Evolutionary conservation across 2,888 invertebrate species (phyloP), one percentile per base, ranked within the genome.

Genomic region (Pristionchus fissidentatus): DNA sequence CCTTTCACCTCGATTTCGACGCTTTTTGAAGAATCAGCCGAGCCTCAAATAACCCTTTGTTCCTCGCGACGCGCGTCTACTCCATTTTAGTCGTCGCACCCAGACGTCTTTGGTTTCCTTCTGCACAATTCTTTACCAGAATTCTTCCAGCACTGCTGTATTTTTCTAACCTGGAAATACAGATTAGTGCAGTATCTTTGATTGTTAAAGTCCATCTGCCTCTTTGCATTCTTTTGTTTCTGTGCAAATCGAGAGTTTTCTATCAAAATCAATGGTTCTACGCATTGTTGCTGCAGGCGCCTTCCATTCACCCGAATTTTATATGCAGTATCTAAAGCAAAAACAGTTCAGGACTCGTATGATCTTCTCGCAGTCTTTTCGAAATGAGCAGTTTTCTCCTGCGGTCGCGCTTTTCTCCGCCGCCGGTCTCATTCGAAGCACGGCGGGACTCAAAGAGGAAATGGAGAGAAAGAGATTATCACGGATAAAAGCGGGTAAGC

Each of bases 341-440:
- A n/a, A n/a, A n/a, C 35, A 46, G 8, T 52, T 77, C 77, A 46
- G 77, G 5, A 29, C 26, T 46, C 43, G 13, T 82, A 91, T 91
- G 91, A 91, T 91, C 85, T 91, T 90, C 86, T 88, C 91, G 57
- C 91, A 91, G 86, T 88, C 90, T 62, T 91, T 91, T 85, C 90
- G 90, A 52, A 87, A 90, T 84, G 91, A 91, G 87, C 84, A 87
- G 82, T 91, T 88, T 88, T 88, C 88, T 84, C 91, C 91, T 57
- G 91, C 91, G 77, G 91, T 91, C 70, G 91, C 91, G 60, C 85
- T 91, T 32, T 91, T 91, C 85, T 88, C 88, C 52, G 89, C 91
- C 46, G 91, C 90, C 73, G 91, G 91, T 41, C 87, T 91, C 10
- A 89, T 91, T 62, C 86, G 86, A 84, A 90, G 88, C 77, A 91